Conservation (phyloP, 2,888 invertebrate species). For the Mylabris sibirica region DNA sequence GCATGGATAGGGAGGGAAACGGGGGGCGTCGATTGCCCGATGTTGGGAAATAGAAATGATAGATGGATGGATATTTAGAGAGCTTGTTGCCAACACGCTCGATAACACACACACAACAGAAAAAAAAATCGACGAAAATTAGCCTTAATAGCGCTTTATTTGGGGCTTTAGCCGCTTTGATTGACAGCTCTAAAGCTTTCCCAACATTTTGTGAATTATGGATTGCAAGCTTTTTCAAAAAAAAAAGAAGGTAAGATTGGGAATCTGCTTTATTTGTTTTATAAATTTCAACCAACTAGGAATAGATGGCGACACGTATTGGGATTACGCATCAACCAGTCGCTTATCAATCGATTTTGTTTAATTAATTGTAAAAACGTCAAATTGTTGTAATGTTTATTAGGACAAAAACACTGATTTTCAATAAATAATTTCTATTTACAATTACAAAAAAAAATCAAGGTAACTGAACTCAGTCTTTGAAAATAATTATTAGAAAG, state of each 20-base stretch:
- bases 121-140: slow-evolving; percentile 35
- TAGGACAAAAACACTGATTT: neutral
- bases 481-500: neutral
- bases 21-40: neutral
- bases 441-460: neutral
- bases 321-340: slow-evolving; percentile 17
- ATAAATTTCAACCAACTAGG: slow-evolving; percentile 25
- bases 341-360: neutral
- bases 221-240: slow-evolving; percentile 42
- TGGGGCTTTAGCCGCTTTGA: slow-evolving; percentile 51
- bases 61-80: slow-evolving; percentile 42
- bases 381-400: neutral
- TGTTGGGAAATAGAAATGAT: slow-evolving; percentile 13
- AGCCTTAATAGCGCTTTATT: slow-evolving; percentile 46
- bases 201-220: slow-evolving; percentile 42
- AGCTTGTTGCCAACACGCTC: slow-evolving; percentile 23
- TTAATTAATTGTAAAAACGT: neutral
- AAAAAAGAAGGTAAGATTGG: neutral
- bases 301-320: slow-evolving; percentile 43
- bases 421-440: slow-evolving; percentile 12
- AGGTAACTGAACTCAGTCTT: slow-evolving; percentile 13
- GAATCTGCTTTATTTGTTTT: neutral
- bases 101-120: neutral
- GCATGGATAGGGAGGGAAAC: neutral
- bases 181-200: slow-evolving; percentile 57